Base-by-base conservation (phyloP, 2,888 invertebrate genomes). In the Nemurella pictetii region DNA sequence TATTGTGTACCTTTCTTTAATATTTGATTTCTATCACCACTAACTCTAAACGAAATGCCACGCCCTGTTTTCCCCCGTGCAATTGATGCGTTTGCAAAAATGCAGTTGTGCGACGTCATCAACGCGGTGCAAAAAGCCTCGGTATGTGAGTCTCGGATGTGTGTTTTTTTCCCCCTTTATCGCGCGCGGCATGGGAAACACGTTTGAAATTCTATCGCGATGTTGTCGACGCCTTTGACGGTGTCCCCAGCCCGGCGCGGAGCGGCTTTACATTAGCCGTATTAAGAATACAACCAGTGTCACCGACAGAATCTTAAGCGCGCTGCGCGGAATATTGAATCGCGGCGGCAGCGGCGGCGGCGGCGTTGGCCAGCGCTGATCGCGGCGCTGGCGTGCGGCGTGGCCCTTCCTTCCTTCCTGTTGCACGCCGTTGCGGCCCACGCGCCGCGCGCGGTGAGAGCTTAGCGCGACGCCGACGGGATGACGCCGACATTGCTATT, bases 211-310 rank as follows among this genome's bases (percentile, higher is more conserved):
- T 82, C 82, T 36, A 26, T 35, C 32, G 15, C 26, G 80, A 4
- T n/a, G 80, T 81, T 12, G 80, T 30, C 28, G 80, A 81, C 80
- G 32, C 80, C 80, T 81, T 81, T 72, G 82, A 72, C 82, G 82
- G 82, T 28, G 82, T 72, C 72, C 72, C 82, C 9, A 72, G 55
- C n/a, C n/a, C 32, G 32, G 32, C 32, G 32, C n/a, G n/a, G n/a
- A n/a, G 32, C 26, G 82, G 82, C 55, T 72, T 83, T 80, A 83
- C 83, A 85, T 85, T 85, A 85, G 81, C 81, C n/a, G 85, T 73
- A 86, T 86, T 86, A 86, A 86, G 86, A 85, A 86, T 72, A 73
- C 86, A 74, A 83, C 80, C 78, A 75, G 86, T 85, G 86, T 86
- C 86, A n/a, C 72, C 26, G 7, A 0, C 28, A 27, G 72, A 28